Conservation (phyloP, 2,113 vertebrate genomes). For the Pica pica region DNA sequence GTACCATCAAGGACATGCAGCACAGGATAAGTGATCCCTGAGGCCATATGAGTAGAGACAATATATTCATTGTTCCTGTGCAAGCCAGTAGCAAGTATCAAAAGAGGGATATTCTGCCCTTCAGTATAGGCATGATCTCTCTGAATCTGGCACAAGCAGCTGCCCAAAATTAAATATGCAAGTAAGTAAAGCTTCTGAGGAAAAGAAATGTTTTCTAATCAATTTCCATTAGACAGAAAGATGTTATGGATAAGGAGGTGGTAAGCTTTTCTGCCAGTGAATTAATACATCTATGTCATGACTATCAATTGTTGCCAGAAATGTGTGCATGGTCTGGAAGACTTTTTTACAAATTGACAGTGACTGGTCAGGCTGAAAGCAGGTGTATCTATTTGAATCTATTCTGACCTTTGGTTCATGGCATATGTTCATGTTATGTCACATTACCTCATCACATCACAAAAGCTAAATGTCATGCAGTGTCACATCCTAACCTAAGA, state of each 20-base stretch:
- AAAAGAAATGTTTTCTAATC: not conserved
- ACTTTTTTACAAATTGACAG: not conserved
- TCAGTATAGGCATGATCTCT: not conserved
- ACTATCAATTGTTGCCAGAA: not conserved
- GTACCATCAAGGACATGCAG: not conserved
- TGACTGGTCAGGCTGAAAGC: slow-evolving; percentile 5
- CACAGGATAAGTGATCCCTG: not conserved
- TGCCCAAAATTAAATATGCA: not conserved
- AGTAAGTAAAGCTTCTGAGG: not conserved
- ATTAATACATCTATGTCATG: not conserved
- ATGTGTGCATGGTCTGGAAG: not conserved
- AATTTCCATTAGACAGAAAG: not conserved
- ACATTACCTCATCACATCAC: not conserved
- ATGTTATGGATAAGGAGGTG: not conserved
- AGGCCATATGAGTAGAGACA: not conserved
- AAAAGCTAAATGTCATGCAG: slow-evolving; percentile 9
- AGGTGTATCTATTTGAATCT: not conserved
- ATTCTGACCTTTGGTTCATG: not conserved
- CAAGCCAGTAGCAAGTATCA: rapidly evolving
- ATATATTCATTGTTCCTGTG: not conserved
- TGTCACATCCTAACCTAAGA: not conserved
- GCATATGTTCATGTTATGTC: not conserved
- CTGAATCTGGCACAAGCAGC: not conserved
- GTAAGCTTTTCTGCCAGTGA: not conserved
- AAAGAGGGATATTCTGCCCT: not conserved